phyloP scores from a whole-genome alignment of 2,888 invertebrate genomes.

The Dryocosmus kuriphilus region DNA sequence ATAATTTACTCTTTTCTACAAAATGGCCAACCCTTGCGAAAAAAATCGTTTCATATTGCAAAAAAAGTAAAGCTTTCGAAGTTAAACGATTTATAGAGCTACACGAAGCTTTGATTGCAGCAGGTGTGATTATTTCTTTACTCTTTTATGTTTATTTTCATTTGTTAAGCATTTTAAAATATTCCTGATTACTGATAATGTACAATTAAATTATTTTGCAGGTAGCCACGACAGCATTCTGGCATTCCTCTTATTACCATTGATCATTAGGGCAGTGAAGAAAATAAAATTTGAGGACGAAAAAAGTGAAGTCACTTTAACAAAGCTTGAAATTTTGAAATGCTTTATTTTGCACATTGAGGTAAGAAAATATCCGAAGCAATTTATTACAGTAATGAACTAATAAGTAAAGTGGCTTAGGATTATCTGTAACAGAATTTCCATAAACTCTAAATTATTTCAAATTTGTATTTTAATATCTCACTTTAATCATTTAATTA shows the following conservation, averaged over 20 bases:
- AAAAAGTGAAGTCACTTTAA: background rate
- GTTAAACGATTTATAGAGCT: conserved; percentile 1
- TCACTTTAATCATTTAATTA: too few relatives aligned
- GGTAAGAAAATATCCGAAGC: conserved; percentile 14
- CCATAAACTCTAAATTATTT: too few relatives aligned
- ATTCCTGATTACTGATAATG: background rate
- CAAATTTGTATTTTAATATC: too few relatives aligned
- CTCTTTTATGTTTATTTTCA: too few relatives aligned
- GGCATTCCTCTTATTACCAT: conserved; percentile 40
- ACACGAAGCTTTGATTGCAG: conserved; percentile 17
- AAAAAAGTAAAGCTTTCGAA: conserved; percentile 13
- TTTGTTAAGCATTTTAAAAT: too few relatives aligned
- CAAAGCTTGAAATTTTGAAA: conserved; percentile 36
- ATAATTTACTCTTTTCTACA: conserved; percentile 31
- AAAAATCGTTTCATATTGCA: background rate
- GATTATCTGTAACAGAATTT: too few relatives aligned
- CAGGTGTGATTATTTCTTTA: background rate
- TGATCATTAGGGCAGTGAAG: conserved; percentile 22
- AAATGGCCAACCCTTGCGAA: conserved; percentile 15
- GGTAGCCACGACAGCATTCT: conserved; percentile 36
- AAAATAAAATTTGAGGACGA: background rate
- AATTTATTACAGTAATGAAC: too few relatives aligned
- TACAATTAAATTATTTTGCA: conserved; percentile 29
- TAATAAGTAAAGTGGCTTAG: too few relatives aligned
- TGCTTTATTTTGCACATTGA: conserved; percentile 40